Evolutionary conservation across 2,113 vertebrate genomes (phyloP).

Genomic region (Varanus salvator): DNA sequence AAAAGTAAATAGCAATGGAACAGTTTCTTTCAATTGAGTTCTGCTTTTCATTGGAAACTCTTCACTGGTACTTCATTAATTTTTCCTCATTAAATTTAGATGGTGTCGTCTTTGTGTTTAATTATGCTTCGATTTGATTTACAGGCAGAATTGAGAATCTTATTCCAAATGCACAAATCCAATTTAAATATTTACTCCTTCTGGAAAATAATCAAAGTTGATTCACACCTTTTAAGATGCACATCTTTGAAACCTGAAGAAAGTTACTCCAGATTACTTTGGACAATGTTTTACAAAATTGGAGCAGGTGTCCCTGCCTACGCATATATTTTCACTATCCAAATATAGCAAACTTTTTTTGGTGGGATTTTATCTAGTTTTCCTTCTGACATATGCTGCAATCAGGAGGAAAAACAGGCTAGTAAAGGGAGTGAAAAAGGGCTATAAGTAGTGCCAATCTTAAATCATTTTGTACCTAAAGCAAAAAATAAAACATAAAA

Average conservation of each 20-base stretch:
- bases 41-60: neutral
- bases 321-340: neutral
- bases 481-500: neutral
- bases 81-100: neutral
- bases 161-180: neutral
- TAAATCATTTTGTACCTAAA: neutral
- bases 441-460: neutral
- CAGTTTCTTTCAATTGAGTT: neutral
- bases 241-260: neutral
- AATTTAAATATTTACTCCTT: neutral
- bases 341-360: neutral
- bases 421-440: neutral
- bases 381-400: neutral
- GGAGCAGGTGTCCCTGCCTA: neutral
- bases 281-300: neutral
- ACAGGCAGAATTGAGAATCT: neutral
- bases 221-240: neutral
- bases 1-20: neutral
- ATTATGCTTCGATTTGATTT: neutral
- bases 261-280: neutral
- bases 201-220: neutral
- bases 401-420: neutral
- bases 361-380: neutral
- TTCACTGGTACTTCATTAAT: neutral
- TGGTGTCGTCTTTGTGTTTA: neutral